Base-by-base conservation (phyloP, 1,140 invertebrate genomes). In the Ceratoteleas bidentatus region DNA sequence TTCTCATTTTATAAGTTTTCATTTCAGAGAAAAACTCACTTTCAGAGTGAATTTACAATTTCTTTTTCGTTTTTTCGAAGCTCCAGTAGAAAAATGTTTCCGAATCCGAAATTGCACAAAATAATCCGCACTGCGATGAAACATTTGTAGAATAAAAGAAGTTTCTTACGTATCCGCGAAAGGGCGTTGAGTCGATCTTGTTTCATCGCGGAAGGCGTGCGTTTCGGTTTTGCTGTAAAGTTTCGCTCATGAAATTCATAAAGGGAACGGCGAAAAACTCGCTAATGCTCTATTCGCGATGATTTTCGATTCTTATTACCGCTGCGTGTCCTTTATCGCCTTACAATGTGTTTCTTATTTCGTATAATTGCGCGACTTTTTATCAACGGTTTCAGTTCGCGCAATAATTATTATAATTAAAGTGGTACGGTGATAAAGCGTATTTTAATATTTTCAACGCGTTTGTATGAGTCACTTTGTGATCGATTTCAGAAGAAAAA, bases 321-420 rank as follows among this genome's bases (percentile, higher is more conserved):
- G 16, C 43, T 66, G 62, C 62, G 62, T 66, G 62, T 43, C 50
- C 54, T 66, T 66, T 66, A 66, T 66, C 62, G 50, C 53, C 13
- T 14, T 10, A 45, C 34, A 66, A 40, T 43, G 38, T 40, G 15
- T 56, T 43, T 54, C 50, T 43, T 66, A 54, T 45, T 66, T 40
- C 24, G 16, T 33, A 61, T 49, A 47, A 61, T 61, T 61, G 58
- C 40, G 58, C 45, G 32, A 61, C 9, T 49, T 49, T 33, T 61
- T 61, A 61, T 61, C 58, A 61, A 61, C 58, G 11, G 33, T 47
- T 49, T 33, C 43, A 14, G 58, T 49, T 49, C 33, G 15, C n/a
- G 7, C 6, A 24, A 11, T 61, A 61, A 61, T 61, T 61, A 61
- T 61, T 49, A 34, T 61, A 61, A 61, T 61, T 61, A 61, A 61